Evolutionary conservation across 2,113 vertebrate genomes (phyloP), one percentile per base, ranked within the genome.

Genomic region (Rousettus leschenaultii): DNA sequence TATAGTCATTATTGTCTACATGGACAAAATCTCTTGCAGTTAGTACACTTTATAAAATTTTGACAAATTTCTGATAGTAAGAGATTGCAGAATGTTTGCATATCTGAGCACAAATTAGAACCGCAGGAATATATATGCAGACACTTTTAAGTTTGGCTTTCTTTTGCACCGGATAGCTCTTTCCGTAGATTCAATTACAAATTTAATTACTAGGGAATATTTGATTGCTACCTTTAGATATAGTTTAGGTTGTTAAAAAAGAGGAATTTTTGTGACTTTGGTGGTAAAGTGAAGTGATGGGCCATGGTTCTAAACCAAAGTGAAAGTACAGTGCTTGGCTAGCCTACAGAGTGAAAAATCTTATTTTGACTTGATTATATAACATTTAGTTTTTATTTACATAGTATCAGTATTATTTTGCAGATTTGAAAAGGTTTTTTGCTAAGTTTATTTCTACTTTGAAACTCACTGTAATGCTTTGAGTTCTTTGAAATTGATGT

Each of bases 371-470:
- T 91, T 91, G 43, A 74, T 92, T 94, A 71, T 66, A 2, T 89
- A 96, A 91, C 40, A 40, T 92, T 96, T 85, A 92, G 30, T 94
- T 96, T 96, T 90, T 95, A 53, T 83, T 63, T 97, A 28, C 77
- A 19, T 73, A 53, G 30, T 88, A 35, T 24, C 28, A 63, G 51
- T 83, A 89, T 75, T 82, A 80, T 59, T 96, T 80, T 90, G 14
- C 14, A 91, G 48, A 61, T 86, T 89, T 92, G 77, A 70, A 88
- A 94, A 84, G 78, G 24, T 51, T 85, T 85, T 94, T 90, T 73
- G 51, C 73, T 45, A 57, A 40, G 40, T 59, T 91, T 79, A 13
- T 92, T 94, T 96, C 92, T 95, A 53, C 40, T 92, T 95, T 91
- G 55, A 93, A 96, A 93, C 59, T 89, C 43, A 83, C 26, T 73